phyloP scores from a whole-genome alignment of 2,113 vertebrate species.

The Daubentonia madagascariensis region DNA sequence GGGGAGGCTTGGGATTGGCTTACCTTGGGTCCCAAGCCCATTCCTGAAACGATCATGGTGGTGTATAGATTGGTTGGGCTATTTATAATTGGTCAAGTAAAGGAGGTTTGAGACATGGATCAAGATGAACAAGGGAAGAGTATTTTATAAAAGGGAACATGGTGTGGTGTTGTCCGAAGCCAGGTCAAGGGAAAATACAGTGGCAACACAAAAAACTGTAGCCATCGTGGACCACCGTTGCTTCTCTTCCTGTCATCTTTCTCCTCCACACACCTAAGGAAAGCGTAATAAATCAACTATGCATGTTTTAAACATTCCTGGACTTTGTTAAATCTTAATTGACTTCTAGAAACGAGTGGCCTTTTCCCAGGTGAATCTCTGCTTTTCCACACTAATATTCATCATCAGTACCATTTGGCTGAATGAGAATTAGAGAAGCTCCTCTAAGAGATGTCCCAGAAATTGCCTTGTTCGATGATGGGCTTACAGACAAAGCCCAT shows the following conservation, averaged over 20 bases:
- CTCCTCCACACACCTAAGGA: background rate
- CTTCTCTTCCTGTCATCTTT: background rate
- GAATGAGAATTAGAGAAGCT: background rate
- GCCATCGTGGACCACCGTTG: background rate
- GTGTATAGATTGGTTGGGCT: background rate
- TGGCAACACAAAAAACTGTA: background rate
- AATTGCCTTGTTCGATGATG: background rate
- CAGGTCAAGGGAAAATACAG: background rate
- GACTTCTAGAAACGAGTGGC: background rate
- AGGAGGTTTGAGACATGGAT: background rate
- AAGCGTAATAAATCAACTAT: fast-evolving
- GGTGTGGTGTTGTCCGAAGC: background rate
- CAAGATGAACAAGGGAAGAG: background rate
- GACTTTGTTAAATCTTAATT: background rate
- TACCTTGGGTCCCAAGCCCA: background rate
- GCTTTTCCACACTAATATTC: background rate
- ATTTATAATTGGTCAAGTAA: background rate
- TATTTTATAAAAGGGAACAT: background rate
- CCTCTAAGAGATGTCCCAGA: background rate
- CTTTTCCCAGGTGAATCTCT: background rate
- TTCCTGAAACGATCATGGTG: background rate
- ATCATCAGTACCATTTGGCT: background rate
- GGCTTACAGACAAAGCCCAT: background rate
- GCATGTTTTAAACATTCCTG: background rate
- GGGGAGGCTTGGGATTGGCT: background rate